A percentile compares a stretch with the other conserved stretches of the same genome.
phyloP scores from a whole-genome alignment of 1,140 invertebrate species.

The Papilio helenus region DNA sequence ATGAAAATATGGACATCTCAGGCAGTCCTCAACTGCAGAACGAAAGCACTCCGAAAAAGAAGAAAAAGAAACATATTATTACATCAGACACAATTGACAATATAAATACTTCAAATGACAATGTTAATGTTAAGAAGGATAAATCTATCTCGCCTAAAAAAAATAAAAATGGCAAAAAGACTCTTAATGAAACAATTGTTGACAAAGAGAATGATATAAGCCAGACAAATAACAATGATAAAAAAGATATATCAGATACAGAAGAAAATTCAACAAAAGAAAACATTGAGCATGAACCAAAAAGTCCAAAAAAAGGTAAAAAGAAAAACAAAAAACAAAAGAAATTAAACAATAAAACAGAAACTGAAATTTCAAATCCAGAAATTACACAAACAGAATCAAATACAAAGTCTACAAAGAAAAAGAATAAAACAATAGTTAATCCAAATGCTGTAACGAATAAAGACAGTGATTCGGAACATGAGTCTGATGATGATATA shows the following conservation, averaged over 20 bases:
- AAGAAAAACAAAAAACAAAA: conserved; percentile 43
- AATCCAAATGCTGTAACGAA: conserved; percentile 75
- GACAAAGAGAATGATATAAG: conserved; percentile 35
- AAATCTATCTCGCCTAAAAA: conserved; percentile 27
- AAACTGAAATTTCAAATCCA: not conserved
- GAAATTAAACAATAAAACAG: not conserved
- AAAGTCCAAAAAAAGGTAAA: conserved; percentile 39
- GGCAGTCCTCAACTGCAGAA: conserved; percentile 24
- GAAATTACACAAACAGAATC: conserved; percentile 25
- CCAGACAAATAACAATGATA: not conserved
- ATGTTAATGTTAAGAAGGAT: conserved; percentile 25
- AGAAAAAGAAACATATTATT: conserved; percentile 46
- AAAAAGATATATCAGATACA: conserved; percentile 20
- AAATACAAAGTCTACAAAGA: conserved; percentile 40
- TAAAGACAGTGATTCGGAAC: conserved; percentile 74
- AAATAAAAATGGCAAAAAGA: conserved; percentile 35
- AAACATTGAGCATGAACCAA: conserved; percentile 8
- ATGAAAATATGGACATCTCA: not conserved
- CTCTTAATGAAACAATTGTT: conserved; percentile 30
- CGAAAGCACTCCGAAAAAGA: conserved; percentile 52
- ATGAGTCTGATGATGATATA: conserved; percentile 76
- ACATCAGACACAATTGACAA: conserved; percentile 21
- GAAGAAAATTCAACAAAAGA: conserved; percentile 31
- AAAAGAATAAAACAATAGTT: conserved; percentile 48
- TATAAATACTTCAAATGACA: conserved; percentile 17